Evolutionary conservation across 2,888 invertebrate species (phyloP), one percentile per base, ranked within the genome.

Genomic region (Clepsis dumicolana): DNA sequence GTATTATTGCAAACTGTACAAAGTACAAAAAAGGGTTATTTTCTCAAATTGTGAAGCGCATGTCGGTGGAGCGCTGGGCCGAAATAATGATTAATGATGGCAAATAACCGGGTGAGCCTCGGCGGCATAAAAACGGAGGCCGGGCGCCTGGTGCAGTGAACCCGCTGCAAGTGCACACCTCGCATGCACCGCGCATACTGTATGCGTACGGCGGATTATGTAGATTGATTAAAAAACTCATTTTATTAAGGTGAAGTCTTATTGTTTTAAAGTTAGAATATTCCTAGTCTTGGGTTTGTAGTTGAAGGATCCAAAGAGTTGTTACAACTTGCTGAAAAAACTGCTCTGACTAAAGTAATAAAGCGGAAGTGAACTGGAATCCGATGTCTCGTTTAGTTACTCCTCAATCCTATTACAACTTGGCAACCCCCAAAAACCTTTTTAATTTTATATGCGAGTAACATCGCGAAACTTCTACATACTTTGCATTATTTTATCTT

Each of bases 11-110:
- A 77, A 80, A 80, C 78, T 73, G 77, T 76, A 79, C 79, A 77
- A 80, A 80, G 82, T 74, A 87, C 82, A 91, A 93, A 92, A 92
- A 91, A 90, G 91, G 91, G 90, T 92, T 91, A 91, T 91, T 92
- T 89, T 90, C 88, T 89, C 83, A 91, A 91, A 90, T 90, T 87
- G 87, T 88, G 83, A 86, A 82, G 84, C 85, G 83, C 83, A 85
- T 87, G 77, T 76, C 77, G 82, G 85, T 80, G 85, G 85, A 84
- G 79, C 78, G 83, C 83, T 86, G 87, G 87, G 84, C 87, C 90
- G 85, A 91, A 92, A 92, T 93, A 90, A 93, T 94, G 94, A 94
- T 94, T 94, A 91, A 94, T 94, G 94, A 89, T 91, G 80, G 85
- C 86, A 94, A 94, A 94, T 94, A 94, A 94, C 92, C 94, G 93